Conservation (phyloP, 2,888 invertebrate species). For the Rhamnusium bicolor region DNA sequence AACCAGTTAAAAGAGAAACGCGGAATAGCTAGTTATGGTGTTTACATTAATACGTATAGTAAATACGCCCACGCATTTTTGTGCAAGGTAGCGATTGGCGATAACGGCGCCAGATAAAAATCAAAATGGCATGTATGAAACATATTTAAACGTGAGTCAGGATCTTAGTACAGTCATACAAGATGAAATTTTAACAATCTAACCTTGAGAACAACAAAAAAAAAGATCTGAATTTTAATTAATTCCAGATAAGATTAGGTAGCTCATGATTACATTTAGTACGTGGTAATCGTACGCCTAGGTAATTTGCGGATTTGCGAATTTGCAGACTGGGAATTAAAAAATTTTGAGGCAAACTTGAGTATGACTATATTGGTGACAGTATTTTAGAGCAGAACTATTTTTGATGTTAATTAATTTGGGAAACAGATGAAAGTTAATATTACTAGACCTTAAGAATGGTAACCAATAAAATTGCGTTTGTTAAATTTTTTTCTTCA, state of each 20-base stretch:
- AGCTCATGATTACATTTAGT: not conserved
- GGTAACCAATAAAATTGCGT: no score
- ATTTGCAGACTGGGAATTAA: no score
- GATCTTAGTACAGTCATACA: not conserved
- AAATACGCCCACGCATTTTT: not conserved
- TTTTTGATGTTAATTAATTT: no score
- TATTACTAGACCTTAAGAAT: no score
- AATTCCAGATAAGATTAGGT: not conserved
- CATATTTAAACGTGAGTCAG: not conserved
- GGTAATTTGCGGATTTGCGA: not conserved
- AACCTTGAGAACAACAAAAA: not conserved
- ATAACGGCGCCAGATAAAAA: constrained; percentile 9
- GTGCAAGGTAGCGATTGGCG: not conserved
- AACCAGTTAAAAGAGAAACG: not conserved
- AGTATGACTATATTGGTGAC: no score
- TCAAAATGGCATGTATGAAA: not conserved
- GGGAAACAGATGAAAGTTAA: no score
- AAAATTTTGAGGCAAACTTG: no score
- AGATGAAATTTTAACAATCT: not conserved
- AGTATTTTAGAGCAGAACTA: no score
- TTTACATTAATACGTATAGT: not conserved
- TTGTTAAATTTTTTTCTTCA: no score
- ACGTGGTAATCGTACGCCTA: not conserved
- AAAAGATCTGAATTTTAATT: not conserved
- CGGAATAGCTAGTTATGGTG: not conserved